Percentiles rank a stretch among this genome's conserved stretches.
Conservation (phyloP, 2,113 vertebrate genomes). For the Dasyornis broadbenti region DNA sequence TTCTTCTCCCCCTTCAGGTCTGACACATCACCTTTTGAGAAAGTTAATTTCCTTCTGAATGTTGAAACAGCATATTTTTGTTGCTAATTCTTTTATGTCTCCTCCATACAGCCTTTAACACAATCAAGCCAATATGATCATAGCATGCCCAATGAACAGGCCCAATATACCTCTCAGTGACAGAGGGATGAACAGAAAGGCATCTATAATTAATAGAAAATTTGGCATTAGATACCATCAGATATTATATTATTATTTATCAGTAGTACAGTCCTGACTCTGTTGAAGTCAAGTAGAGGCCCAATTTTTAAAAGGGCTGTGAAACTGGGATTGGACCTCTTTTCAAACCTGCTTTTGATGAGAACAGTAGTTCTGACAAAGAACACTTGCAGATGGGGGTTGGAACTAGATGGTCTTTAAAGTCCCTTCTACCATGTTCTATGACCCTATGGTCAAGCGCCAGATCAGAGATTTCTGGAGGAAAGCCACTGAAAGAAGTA, state of each 20-base stretch:
- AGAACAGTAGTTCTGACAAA: not conserved
- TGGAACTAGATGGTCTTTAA: not conserved
- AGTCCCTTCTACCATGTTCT: not conserved
- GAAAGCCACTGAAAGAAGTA: not conserved
- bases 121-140: not conserved
- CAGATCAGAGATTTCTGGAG: not conserved
- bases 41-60: not conserved
- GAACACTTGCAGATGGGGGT: not conserved
- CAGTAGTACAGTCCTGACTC: not conserved
- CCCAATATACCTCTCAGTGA: not conserved
- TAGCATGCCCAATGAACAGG: not conserved
- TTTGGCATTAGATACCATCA: not conserved
- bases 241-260: not conserved
- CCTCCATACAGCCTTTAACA: not conserved
- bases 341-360: not conserved
- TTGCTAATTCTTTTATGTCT: not conserved
- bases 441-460: not conserved
- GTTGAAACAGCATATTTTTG: not conserved
- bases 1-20: not conserved
- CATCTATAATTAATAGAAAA: not conserved
- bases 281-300: not conserved
- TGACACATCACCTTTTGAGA: not conserved
- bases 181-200: not conserved
- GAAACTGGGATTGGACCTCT: not conserved
- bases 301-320: not conserved